Evolutionary conservation across 1,140 invertebrate species (phyloP), one percentile per base, ranked within the genome.

Genomic region (Hyles euphorbiae): DNA sequence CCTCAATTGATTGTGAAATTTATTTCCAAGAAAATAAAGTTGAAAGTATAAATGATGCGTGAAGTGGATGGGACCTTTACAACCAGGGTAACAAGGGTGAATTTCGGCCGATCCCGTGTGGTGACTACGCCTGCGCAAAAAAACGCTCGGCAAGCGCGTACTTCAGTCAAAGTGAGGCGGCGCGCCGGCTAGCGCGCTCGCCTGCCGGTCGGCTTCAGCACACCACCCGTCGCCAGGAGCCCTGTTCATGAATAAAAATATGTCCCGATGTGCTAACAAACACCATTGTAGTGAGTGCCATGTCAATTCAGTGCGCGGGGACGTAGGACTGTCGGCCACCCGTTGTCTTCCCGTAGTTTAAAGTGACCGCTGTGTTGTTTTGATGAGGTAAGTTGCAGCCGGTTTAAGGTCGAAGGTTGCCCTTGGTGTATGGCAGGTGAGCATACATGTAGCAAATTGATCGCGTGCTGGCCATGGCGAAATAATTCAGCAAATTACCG

Each of bases 101-200:
- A 81, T 85, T 87, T 86, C 76, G 74, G 79, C 72, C 83, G 81
- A 83, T 86, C 83, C 85, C 82, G 77, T 67, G 63, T 71, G 62
- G 60, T 63, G 76, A 34, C 51, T 68, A 70, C 85, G 81, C 82
- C 58, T 86, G 83, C 85, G 85, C 83, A 67, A 78, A 77, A n/a
- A 70, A 75, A 68, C 60, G 60, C 49, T 76, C 67, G 67, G 58
- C 60, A 70, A 73, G 67, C 74, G 74, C 75, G 76, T 73, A 74
- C 69, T 71, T 79, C 80, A 83, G 75, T 83, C 72, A 80, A 75
- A 85, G 77, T 68, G 56, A 76, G 85, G 85, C 85, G 85, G 82
- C 83, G 85, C 85, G 85, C 85, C 78, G 75, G 80, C 71, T 81
- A 65, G 80, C 81, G 85, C 85, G 85, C 78, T 83, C 78, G 85